Base-by-base conservation (phyloP, 2,888 invertebrate genomes). In the Cerceris rybyensis region DNA sequence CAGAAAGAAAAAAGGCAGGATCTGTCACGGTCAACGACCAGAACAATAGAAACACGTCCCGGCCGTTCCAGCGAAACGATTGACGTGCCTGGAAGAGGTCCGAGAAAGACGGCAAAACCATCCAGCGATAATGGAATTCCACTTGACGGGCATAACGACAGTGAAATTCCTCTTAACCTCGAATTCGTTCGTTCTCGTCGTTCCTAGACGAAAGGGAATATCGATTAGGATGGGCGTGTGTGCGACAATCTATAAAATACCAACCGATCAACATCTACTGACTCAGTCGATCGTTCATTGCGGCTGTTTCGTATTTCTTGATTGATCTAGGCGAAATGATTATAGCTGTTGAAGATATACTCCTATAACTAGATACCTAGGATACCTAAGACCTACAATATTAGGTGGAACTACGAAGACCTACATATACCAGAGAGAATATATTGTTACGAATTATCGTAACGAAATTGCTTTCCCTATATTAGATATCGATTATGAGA, bases 11-110 rank as follows among this genome's bases (percentile, higher is more conserved):
- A 50, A 39, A 41, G 54, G 8, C 41, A 65, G 55, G 49, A 79
- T 72, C 68, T 70, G 82, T 79, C 75, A 79, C 70, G 75, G 75
- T 75, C 75, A 73, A 78, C 68, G 71, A 58, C 43, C 69, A 59
- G 65, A 60, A 74, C 76, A 80, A 82, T 73, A 52, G 79, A 68
- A 82, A 79, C 75, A 28, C 43, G 65, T 81, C 64, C 67, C 42
- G 52, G 14, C 69, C 54, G 71, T 69, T 70, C 61, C 57, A 64
- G 49, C 67, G 77, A 55, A 66, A 72, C 66, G 49, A 59, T 42
- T 55, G 42, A n/a, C 61, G 75, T 16, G 70, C 55, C 49, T 9
- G 13, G 60, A 55, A 55, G 28, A 14, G 16, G 16, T 9, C 42
- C 9, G 13, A 28, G 14, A 14, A 58, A 61, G 49, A 55, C 52